Base-by-base conservation (phyloP, 2,797 vertebrate genomes). In the Phataginus tricuspis region DNA sequence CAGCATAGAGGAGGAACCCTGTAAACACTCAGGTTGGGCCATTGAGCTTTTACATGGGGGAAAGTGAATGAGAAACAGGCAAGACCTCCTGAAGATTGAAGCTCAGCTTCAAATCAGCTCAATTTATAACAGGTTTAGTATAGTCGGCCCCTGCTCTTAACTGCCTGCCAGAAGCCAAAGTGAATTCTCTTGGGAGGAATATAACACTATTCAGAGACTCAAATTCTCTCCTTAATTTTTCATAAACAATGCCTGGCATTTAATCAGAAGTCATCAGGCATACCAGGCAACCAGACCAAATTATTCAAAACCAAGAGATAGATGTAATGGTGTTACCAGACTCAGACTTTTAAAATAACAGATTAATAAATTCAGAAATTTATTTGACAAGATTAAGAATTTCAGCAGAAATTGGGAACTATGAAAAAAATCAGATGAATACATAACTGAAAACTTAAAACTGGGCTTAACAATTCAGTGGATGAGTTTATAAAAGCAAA, bases 291-390 rank as follows among this genome's bases (percentile, higher is more conserved):
- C 79, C 12, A 86, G 57, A 45, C 37, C 55, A 72, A 72, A 64
- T 63, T 79, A 45, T 72, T 86, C 25, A 64, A 71, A 72, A 64
- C 45, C 31, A 37, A 93, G 45, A 72, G 49, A 55, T 64, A 15
- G 5, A 79, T 13, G 9, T 55, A 21, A 8, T 83, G 7, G 39
- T 51, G 15, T 94, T 59, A 75, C n/a, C 75, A 93, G 63, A 49
- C 7, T 80, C 31, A 83, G 55, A 49, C 23, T 93, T 87, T 77
- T 78, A 61, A 61, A 91, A 86, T 95, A 90, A 61, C 42, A 78
- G 25, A 77, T 39, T 80, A 66, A 59, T 72, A 61, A 61, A 77
- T 51, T 84, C 45, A 71, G 53, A 16, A 64, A 45, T 89, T 51
- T 92, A 68, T 75, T 59, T 85, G 63, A 37, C 8, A 64, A n/a